A percentile compares a stretch with the other conserved stretches of the same genome.
phyloP scores from a whole-genome alignment of 2,113 vertebrate genomes.

The Hiodon alosoides region DNA sequence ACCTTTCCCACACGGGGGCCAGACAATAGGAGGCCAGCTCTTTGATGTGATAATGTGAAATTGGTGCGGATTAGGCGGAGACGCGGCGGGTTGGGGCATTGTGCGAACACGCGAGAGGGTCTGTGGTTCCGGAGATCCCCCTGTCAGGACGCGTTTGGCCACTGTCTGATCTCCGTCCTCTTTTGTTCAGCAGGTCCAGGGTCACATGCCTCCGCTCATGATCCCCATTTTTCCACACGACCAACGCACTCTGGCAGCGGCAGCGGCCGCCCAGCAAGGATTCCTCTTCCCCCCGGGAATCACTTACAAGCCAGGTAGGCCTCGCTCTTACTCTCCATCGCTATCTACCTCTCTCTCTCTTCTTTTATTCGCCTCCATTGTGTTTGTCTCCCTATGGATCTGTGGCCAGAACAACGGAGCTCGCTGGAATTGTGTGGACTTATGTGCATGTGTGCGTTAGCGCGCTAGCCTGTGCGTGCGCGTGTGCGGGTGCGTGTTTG shows the following conservation, averaged over 20 bases:
- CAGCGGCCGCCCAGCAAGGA: constrained; percentile 96
- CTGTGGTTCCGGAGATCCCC: constrained; percentile 54
- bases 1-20: constrained; percentile 6
- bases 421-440: not conserved
- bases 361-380: not conserved
- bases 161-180: constrained; percentile 72
- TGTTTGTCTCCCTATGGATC: not conserved
- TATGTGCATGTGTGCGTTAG: not conserved
- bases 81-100: constrained; percentile 38
- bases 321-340: not conserved
- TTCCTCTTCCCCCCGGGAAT: constrained; percentile 98
- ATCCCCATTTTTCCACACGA: constrained; percentile 99
- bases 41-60: constrained; percentile 56
- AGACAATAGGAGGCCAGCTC: constrained; percentile 9
- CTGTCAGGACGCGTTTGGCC: constrained; percentile 54
- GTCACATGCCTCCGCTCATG: constrained; percentile 99
- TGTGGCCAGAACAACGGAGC: too few relatives aligned
- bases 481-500: constrained; percentile 43
- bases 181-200: constrained; percentile 98
- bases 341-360: not conserved
- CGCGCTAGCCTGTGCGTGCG: not conserved
- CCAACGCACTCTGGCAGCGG: constrained; percentile 97
- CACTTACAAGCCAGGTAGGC: constrained; percentile 98
- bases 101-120: constrained; percentile 34
- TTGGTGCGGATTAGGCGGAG: constrained; percentile 46